A percentile compares a stretch with the other conserved stretches of the same genome.
Conservation (phyloP, 2,113 vertebrate species). For the Petromus typicus region DNA sequence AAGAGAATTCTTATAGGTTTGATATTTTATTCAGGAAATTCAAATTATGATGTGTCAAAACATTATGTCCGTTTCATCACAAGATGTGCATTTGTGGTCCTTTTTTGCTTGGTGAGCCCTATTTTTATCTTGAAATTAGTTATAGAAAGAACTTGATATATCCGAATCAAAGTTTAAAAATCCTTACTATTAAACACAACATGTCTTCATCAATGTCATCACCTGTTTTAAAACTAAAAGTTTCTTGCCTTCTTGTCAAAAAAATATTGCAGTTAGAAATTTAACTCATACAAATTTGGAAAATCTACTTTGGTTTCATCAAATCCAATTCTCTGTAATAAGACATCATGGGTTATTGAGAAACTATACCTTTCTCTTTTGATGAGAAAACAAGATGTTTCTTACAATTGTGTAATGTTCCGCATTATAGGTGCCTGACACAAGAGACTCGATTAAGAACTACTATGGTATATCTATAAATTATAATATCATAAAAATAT, state of each 20-base stretch:
- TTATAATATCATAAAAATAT: background rate
- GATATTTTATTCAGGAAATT: background rate
- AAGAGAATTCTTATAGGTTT: background rate
- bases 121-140: background rate
- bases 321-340: conserved; percentile 11
- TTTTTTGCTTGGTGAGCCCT: background rate
- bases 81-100: background rate
- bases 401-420: background rate
- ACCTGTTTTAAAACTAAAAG: background rate
- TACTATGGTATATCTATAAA: background rate
- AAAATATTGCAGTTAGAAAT: background rate
- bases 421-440: background rate
- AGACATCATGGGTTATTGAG: background rate
- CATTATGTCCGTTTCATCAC: background rate
- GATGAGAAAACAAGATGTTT: background rate
- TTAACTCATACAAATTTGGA: conserved; percentile 2
- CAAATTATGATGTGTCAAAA: background rate
- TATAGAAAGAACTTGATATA: background rate
- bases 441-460: background rate
- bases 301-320: background rate
- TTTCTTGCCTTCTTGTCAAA: background rate
- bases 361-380: background rate
- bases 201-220: background rate
- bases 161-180: background rate
- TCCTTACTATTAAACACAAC: background rate